A percentile compares a stretch with the other conserved stretches of the same genome.
Conservation (phyloP, 2,797 vertebrate species). For the Ictinia mississippiensis region DNA sequence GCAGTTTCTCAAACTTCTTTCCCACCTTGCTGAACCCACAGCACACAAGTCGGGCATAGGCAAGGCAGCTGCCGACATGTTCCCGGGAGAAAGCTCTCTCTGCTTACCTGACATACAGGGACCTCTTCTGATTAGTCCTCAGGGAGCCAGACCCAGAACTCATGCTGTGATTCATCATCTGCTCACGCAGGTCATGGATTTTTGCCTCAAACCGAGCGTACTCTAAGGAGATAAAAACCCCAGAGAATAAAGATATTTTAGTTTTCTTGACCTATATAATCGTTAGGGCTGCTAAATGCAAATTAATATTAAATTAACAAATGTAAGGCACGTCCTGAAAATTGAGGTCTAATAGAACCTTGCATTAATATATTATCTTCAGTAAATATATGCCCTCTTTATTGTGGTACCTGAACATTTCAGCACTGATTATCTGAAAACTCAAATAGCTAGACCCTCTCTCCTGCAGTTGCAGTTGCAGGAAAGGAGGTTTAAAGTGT, state of each 20-base stretch:
- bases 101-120: slow-evolving; percentile 93
- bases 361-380: neutral
- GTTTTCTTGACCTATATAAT: slow-evolving; percentile 36
- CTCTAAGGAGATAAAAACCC: slow-evolving; percentile 76
- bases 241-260: slow-evolving; percentile 17
- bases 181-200: slow-evolving; percentile 98
- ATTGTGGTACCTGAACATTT: neutral
- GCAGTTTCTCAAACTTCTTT: neutral
- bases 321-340: neutral
- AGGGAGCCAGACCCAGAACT: slow-evolving; percentile 97
- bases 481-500: neutral
- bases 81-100: neutral
- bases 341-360: neutral
- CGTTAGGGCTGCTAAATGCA: neutral
- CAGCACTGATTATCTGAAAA: neutral
- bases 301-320: slow-evolving; percentile 10
- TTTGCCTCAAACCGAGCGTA: slow-evolving; percentile 97
- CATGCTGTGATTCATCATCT: slow-evolving; percentile 99
- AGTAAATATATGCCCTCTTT: neutral
- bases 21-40: neutral
- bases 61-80: neutral
- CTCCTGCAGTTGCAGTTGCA: neutral
- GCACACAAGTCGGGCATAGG: neutral
- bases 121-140: slow-evolving; percentile 95
- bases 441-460: neutral